Evolutionary conservation across 2,113 vertebrate species (phyloP), one percentile per base, ranked within the genome.

Genomic region (Hippocampus abdominalis): DNA sequence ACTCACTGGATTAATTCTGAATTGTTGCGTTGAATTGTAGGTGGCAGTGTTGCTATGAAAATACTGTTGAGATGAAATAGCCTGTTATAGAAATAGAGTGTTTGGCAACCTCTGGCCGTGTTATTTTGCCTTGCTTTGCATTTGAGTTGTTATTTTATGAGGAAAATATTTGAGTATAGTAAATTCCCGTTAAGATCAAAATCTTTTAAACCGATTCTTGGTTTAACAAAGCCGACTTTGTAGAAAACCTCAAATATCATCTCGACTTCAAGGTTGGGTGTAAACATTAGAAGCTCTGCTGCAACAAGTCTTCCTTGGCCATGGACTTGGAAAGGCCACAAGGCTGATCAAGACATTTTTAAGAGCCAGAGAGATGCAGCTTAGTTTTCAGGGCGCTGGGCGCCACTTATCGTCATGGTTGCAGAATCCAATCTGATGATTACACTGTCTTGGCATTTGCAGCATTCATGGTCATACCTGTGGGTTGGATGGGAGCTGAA

Each of bases 401-500:
- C 80, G 80, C 84, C 81, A 76, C 75, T 88, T 83, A 81, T 87
- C 81, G 75, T 82, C 78, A 86, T 87, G 88, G 79, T 75, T 87
- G 66, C 48, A 85, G 82, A 51, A 81, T 77, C 82, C 77, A 83
- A 79, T 87, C 77, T 85, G 76, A 87, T 86, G 81, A 89, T 90
- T 90, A 82, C 73, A 57, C 77, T 77, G 81, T 85, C 71, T 84
- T 73, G 76, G 83, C 76, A 77, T 71, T 86, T 83, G 70, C 72
- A 80, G 80, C 32, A 29, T 80, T 78, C 66, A 29, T 56, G 68
- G 74, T 75, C 82, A 90, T 88, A 88, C 84, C 86, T 89, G 86
- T 88, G 89, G 88, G 86, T 87, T 90, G 87, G 89, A 84, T 64
- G 68, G 78, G 74, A 77, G 79, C 73, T 81, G 77, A 70, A 76